Evolutionary conservation across 2,888 invertebrate species (phyloP), one percentile per base, ranked within the genome.

Genomic region (Platynereis dumerilii): DNA sequence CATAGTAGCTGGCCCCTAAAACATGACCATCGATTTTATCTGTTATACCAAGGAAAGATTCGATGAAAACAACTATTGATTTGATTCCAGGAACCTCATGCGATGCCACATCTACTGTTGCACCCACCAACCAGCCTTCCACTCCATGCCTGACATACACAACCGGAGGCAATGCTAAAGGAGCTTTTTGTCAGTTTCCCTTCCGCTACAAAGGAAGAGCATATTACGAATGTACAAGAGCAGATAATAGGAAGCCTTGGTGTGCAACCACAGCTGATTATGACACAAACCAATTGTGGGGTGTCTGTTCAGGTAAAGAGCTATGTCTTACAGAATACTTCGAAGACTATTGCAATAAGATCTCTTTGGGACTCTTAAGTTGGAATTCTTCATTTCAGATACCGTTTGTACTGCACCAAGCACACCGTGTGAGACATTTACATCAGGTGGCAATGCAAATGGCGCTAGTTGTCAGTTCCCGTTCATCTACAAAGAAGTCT

Each of bases 231-330:
- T 48, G 48, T n/a, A 48, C 22, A 5, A 48, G 3, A 7, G 20
- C 17, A 10, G 22, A 48, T n/a, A 20, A n/a, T n/a, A n/a, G 17
- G 22, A 22, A 48, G 22, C 57, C 29, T 48, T 63, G 63, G 63
- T 63, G 63, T 39, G 22, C 63, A 44, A 58, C 58, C 22, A 57
- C 63, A 17, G 44, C 20, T 24, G 57, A 63, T 34, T 63, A 63
- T 26, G 63, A 63, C 52, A 28, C 26, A 44, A 57, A 63, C 57
- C 17, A 48, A 17, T 28, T 45, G 52, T 63, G 27, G n/a, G 63
- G 63, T 22, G 45, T 20, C 20, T 63, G 63, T 29, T 29, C 60
- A 34, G 34, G 34, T 34, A 34, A 34, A 34, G 12, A 7, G 34
- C n/a, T n/a, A n/a, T n/a, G n/a, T n/a, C n/a, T n/a, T n/a, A n/a